phyloP scores from a whole-genome alignment of 1,140 invertebrate genomes.

The Rhyzopertha dominica region DNA sequence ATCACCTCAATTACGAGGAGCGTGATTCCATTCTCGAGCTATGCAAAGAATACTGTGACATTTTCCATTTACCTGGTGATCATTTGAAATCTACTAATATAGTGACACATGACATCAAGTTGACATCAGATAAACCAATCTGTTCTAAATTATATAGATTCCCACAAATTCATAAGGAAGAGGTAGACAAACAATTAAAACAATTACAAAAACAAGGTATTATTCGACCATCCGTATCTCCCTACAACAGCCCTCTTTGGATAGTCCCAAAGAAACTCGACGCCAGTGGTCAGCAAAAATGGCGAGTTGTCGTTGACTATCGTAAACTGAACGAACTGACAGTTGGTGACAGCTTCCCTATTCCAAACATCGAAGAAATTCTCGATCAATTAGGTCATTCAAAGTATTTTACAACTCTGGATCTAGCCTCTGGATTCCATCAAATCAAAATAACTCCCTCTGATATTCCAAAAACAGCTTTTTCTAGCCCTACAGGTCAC shows the following conservation, averaged over 20 bases:
- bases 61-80: slow-evolving; percentile 28
- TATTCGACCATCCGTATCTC: slow-evolving; percentile 29
- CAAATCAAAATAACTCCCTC: slow-evolving; percentile 26
- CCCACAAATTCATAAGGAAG: slow-evolving; percentile 40
- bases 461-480: slow-evolving; percentile 46
- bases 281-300: slow-evolving; percentile 31
- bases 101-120: slow-evolving; percentile 31
- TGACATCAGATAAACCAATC: slow-evolving; percentile 27
- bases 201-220: slow-evolving; percentile 32
- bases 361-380: slow-evolving; percentile 36
- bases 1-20: slow-evolving; percentile 29
- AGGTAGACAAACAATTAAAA: slow-evolving; percentile 42
- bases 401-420: slow-evolving; percentile 27
- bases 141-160: slow-evolving; percentile 37
- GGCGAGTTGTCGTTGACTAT: slow-evolving; percentile 35
- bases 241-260: slow-evolving; percentile 30
- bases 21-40: too few relatives aligned
- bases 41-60: slow-evolving; percentile 26
- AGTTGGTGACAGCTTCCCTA: slow-evolving; percentile 21
- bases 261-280: slow-evolving; percentile 39
- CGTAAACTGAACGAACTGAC: slow-evolving; percentile 27
- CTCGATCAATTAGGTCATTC: slow-evolving; percentile 22
- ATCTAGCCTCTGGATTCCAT: slow-evolving; percentile 23
- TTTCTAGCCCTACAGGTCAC: slow-evolving; percentile 26
- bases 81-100: slow-evolving; percentile 18